Evolutionary conservation across 2,888 invertebrate species (phyloP).

Genomic region (Galeruca laticollis): DNA sequence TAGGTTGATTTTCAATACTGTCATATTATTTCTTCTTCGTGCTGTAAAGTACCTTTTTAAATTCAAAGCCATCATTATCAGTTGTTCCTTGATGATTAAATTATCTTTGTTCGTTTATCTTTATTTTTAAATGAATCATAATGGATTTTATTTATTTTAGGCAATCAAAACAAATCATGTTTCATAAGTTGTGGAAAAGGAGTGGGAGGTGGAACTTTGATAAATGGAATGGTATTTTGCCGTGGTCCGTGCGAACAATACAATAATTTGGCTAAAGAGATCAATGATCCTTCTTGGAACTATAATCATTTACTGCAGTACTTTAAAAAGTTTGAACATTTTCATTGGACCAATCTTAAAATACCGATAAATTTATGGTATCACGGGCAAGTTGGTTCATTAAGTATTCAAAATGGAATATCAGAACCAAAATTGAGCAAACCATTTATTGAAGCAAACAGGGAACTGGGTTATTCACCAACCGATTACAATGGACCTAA

Average conservation of each 20-base stretch:
- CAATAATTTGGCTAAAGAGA: conserved; percentile 65
- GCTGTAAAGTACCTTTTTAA: too few relatives aligned
- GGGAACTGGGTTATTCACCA: conserved; percentile 76
- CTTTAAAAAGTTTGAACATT: conserved; percentile 44
- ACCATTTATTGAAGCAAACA: conserved; percentile 67
- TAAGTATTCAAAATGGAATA: conserved; percentile 44
- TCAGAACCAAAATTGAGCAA: conserved; percentile 20
- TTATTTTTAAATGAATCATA: too few relatives aligned
- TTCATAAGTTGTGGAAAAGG: conserved; percentile 67
- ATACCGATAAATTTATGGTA: conserved; percentile 28
- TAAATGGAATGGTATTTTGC: conserved; percentile 69
- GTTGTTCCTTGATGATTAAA: too few relatives aligned
- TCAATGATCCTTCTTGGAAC: conserved; percentile 66
- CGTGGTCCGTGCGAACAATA: conserved; percentile 67
- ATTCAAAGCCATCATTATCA: too few relatives aligned
- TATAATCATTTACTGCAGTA: conserved; percentile 71
- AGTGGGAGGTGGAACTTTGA: conserved; percentile 67
- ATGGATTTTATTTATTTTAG: conserved; percentile 31
- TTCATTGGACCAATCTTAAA: conserved; percentile 25
- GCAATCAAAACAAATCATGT: conserved; percentile 55
- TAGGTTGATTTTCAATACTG: too few relatives aligned
- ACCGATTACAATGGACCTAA: conserved; percentile 77
- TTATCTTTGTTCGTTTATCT: too few relatives aligned
- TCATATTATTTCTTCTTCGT: too few relatives aligned
- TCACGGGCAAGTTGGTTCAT: conserved; percentile 39